A percentile compares a stretch with the other conserved stretches of the same genome.
Evolutionary conservation across 2,113 vertebrate genomes (phyloP).

Genomic region (Carassius carassius): DNA sequence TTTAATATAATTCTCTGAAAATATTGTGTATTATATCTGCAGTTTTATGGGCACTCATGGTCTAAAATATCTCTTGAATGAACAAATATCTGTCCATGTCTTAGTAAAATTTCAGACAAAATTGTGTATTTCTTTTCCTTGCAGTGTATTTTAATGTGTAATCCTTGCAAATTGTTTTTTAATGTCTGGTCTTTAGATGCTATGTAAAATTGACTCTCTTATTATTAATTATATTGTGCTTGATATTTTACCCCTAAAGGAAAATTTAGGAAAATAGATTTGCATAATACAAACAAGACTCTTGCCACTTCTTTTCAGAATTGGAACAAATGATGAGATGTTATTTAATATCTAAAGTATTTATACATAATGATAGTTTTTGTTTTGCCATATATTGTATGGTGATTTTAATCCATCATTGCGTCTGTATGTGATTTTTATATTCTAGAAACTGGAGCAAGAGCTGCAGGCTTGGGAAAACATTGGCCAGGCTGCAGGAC

Average conservation of each 20-base stretch:
- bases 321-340: no score
- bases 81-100: not conserved
- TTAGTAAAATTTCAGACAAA: no score
- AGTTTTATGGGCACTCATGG: no score
- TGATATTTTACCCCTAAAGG: not conserved
- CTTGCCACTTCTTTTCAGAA: no score
- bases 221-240: not conserved
- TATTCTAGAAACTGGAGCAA: slow-evolving; percentile 77
- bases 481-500: slow-evolving; percentile 83
- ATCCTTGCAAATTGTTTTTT: no score
- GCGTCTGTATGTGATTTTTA: no score
- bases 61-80: not conserved
- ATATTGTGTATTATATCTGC: not conserved
- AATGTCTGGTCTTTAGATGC: not conserved
- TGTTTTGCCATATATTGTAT: not conserved
- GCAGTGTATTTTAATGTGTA: no score
- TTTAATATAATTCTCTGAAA: not conserved
- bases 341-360: no score
- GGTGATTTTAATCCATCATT: no score
- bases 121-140: no score
- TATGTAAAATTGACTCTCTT: not conserved
- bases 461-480: slow-evolving; percentile 90
- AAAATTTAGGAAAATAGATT: no score
- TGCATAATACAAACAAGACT: no score
- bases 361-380: not conserved